These are phyloP conservation scores for Timema cristinae DNA, from an alignment of 2,888 invertebrate species.

Conservation along the genomic window DNA sequence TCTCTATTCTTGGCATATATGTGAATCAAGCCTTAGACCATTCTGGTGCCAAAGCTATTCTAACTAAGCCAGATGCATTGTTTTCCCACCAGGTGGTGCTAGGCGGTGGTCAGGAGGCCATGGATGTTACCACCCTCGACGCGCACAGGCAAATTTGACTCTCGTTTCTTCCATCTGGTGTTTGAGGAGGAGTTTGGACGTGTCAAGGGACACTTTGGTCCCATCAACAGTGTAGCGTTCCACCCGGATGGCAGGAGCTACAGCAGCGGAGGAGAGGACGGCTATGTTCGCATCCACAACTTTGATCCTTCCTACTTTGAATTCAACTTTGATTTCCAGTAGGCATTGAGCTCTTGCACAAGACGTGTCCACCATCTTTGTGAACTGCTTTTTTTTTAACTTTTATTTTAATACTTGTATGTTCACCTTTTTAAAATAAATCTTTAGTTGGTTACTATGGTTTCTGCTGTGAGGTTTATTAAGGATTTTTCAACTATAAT, in stretches of 20 bases:
- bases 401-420: too few species aligned
- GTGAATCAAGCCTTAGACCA: too few species aligned
- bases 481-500: too few species aligned
- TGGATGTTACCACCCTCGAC: conserved; percentile 97
- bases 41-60: too few species aligned
- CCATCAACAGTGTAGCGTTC: conserved; percentile 97
- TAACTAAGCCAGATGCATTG: background rate
- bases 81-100: conserved; percentile 64
- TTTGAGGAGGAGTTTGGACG: conserved; percentile 97
- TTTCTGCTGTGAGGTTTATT: too few species aligned
- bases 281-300: conserved; percentile 92
- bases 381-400: too few species aligned
- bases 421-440: too few species aligned
- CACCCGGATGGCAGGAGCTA: conserved; percentile 97
- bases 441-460: too few species aligned
- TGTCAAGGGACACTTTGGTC: conserved; percentile 99
- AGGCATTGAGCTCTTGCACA: background rate
- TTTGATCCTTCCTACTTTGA: conserved; percentile 97
- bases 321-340: conserved; percentile 80
- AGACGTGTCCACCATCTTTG: background rate
- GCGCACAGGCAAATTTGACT: conserved; percentile 95
- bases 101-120: conserved; percentile 99
- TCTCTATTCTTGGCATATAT: too few species aligned
- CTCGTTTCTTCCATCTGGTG: conserved; percentile 87
- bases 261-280: conserved; percentile 97